Evolutionary conservation across 2,888 invertebrate genomes (phyloP).

Genomic region (Drosophila koepferae): DNA sequence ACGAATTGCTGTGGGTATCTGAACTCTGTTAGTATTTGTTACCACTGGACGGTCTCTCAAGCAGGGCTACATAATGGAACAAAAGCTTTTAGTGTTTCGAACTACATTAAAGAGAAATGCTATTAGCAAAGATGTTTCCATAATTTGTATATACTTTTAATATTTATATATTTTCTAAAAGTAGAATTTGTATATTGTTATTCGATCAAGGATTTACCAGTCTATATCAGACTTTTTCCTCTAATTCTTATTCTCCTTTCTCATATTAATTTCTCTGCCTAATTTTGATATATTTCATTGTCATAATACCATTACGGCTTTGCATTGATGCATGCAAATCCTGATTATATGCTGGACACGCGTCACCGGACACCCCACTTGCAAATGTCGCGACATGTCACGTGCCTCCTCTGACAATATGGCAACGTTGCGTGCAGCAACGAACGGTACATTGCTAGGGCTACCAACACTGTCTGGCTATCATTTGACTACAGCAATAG

Average conservation of each 20-base stretch:
- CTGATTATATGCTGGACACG: slow-evolving; percentile 77
- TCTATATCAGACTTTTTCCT: neutral
- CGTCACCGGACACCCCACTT: slow-evolving; percentile 60
- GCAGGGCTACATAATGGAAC: neutral
- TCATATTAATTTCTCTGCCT: slow-evolving; percentile 9
- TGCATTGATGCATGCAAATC: slow-evolving; percentile 79
- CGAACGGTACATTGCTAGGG: slow-evolving; percentile 62
- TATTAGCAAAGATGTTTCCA: neutral
- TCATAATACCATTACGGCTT: slow-evolving; percentile 60
- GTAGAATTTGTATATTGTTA: too few relatives aligned
- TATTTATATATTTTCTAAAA: too few relatives aligned
- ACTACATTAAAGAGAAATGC: neutral
- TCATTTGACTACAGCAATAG: neutral
- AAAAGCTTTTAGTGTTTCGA: neutral
- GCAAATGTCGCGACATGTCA: slow-evolving; percentile 44
- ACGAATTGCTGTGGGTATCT: slow-evolving; percentile 46
- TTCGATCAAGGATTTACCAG: neutral
- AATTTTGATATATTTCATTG: slow-evolving; percentile 58
- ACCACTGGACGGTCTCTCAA: neutral
- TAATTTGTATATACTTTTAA: neutral
- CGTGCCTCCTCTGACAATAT: slow-evolving; percentile 70
- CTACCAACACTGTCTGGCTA: slow-evolving; percentile 41
- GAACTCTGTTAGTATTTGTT: neutral
- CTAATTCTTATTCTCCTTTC: neutral
- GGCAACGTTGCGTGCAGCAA: slow-evolving; percentile 47